Percentiles rank a stretch among this genome's conserved stretches.
phyloP scores from a whole-genome alignment of 2,113 vertebrate genomes.

The Clinocottus analis region DNA sequence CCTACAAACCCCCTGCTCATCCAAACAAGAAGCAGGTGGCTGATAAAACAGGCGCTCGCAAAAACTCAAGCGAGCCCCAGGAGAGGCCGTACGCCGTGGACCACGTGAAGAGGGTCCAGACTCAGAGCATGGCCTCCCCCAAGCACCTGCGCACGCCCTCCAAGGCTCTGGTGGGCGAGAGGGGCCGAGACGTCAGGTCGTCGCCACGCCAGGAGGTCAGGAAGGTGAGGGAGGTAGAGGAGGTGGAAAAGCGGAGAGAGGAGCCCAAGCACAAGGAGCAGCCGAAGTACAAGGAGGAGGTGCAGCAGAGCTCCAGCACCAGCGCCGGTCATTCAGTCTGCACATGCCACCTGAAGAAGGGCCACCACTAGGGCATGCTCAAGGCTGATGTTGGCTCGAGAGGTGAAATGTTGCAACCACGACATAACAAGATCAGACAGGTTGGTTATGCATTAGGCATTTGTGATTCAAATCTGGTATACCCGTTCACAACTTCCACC shows the following conservation, averaged over 20 bases:
- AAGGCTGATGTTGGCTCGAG: background rate
- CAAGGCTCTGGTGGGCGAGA: slow-evolving; percentile 78
- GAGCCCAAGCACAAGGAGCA: slow-evolving; percentile 74
- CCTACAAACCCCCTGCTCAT: slow-evolving; percentile 90
- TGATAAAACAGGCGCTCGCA: slow-evolving; percentile 78
- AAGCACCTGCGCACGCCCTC: slow-evolving; percentile 88
- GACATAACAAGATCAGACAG: slow-evolving; percentile 15
- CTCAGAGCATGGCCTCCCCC: slow-evolving; percentile 84
- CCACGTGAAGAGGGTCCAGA: slow-evolving; percentile 86
- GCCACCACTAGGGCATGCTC: slow-evolving; percentile 56
- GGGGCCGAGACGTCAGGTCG: slow-evolving; percentile 73
- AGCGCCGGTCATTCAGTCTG: slow-evolving; percentile 74
- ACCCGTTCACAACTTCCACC: background rate
- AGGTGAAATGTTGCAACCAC: slow-evolving; percentile 9
- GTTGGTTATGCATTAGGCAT: slow-evolving; percentile 1
- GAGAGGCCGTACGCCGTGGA: slow-evolving; percentile 83
- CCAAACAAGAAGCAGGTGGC: slow-evolving; percentile 84
- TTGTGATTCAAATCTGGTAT: background rate
- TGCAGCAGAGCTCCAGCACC: slow-evolving; percentile 60
- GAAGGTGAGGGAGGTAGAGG: slow-evolving; percentile 71
- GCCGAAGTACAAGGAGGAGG: slow-evolving; percentile 68
- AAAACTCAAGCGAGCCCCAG: slow-evolving; percentile 82
- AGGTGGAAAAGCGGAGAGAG: slow-evolving; percentile 73
- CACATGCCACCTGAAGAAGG: slow-evolving; percentile 82
- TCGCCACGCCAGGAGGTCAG: slow-evolving; percentile 69